These are phyloP conservation scores for Eciton burchellii DNA, from an alignment of 1,140 invertebrate genomes.

Conservation along the genomic window DNA sequence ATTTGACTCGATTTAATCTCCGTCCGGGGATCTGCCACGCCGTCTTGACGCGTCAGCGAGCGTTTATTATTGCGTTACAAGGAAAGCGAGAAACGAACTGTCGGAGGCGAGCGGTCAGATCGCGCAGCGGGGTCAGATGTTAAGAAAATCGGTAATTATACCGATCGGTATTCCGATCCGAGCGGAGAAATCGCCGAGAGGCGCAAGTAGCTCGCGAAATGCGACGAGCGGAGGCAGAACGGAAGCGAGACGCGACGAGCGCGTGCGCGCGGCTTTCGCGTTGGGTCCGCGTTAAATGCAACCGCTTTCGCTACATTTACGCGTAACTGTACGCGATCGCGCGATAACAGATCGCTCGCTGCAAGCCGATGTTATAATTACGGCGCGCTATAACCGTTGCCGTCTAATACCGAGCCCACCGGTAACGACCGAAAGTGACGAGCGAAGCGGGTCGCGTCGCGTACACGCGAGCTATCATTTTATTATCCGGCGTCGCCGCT, in stretches of 20 bases:
- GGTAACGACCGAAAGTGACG: conserved; percentile 34
- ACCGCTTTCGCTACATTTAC: not conserved
- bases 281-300: not conserved
- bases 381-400: not conserved
- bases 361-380: conserved; percentile 33
- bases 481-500: conserved; percentile 10
- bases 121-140: no score
- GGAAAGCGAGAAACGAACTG: conserved; percentile 42
- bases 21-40: conserved; percentile 34
- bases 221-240: not conserved
- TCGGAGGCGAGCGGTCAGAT: no score
- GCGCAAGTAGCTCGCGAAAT: not conserved
- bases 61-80: conserved; percentile 44
- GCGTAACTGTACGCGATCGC: not conserved
- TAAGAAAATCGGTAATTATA: not conserved
- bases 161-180: not conserved
- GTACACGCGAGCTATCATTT: conserved; percentile 20
- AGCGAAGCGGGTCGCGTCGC: not conserved
- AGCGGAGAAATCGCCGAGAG: not conserved
- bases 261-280: not conserved
- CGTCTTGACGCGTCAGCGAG: conserved; percentile 41
- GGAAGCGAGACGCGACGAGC: not conserved
- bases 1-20: conserved; percentile 62
- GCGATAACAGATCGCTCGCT: not conserved
- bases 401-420: not conserved